Percentiles rank a stretch among this genome's conserved stretches.
Evolutionary conservation across 2,797 vertebrate genomes (phyloP).

Genomic region (Distichodus sexfasciatus): DNA sequence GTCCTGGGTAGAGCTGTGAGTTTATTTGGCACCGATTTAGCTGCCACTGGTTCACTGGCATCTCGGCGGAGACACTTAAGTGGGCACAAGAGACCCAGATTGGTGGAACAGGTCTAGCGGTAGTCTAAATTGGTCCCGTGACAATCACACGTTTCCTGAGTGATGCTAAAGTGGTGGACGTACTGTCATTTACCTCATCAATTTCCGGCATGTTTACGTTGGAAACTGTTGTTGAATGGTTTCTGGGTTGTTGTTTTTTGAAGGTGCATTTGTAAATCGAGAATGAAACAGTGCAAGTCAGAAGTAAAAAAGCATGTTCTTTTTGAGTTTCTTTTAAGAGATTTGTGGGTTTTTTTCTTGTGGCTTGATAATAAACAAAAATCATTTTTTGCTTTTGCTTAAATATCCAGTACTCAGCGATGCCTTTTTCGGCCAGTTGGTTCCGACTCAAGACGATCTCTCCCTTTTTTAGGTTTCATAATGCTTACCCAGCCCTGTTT

Average conservation of each 20-base stretch:
- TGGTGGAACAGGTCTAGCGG: constrained; percentile 51
- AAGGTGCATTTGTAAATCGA: background rate
- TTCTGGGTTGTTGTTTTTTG: background rate
- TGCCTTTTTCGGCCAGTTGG: constrained; percentile 12
- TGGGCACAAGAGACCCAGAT: constrained; percentile 55
- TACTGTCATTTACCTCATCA: constrained; percentile 32
- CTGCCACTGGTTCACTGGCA: constrained; percentile 42
- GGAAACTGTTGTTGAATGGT: background rate
- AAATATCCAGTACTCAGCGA: background rate
- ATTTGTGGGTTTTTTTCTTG: constrained; percentile 7
- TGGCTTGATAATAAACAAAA: background rate
- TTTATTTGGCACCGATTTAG: constrained; percentile 48
- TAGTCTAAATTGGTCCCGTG: constrained; percentile 57
- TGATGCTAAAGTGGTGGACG: constrained; percentile 38
- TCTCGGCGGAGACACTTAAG: constrained; percentile 49
- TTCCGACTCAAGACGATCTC: constrained; percentile 41
- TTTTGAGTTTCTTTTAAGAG: background rate
- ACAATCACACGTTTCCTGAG: constrained; percentile 44
- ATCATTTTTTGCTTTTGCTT: background rate
- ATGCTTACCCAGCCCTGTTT: constrained; percentile 79
- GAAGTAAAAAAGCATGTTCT: background rate
- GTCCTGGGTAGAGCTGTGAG: constrained; percentile 35
- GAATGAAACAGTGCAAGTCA: background rate
- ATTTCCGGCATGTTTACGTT: constrained; percentile 5
- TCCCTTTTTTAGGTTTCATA: constrained; percentile 74